Percentiles rank a stretch among this genome's conserved stretches.
Conservation (phyloP, 2,797 vertebrate species). For the Urophycis tenuis region DNA sequence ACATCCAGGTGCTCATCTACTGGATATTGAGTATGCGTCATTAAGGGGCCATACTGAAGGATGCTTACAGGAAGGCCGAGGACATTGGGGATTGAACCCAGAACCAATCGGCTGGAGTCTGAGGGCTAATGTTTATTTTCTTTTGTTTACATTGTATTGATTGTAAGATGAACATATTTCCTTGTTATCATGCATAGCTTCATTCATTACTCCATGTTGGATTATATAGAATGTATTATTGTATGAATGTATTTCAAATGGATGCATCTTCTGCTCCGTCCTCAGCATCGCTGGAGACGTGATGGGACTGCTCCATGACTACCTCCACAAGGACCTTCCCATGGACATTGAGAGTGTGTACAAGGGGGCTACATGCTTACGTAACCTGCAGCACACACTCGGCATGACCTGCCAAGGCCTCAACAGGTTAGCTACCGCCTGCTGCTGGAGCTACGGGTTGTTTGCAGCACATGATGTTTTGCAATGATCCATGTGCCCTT, state of each 20-base stretch:
- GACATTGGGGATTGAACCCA: background rate
- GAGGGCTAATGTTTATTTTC: background rate
- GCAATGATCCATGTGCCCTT: background rate
- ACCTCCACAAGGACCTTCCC: slow-evolving; percentile 70
- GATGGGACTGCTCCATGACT: slow-evolving; percentile 67
- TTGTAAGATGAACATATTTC: no score
- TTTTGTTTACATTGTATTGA: background rate
- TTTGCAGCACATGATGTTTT: background rate
- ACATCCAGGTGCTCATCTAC: slow-evolving; percentile 55
- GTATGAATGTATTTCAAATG: background rate
- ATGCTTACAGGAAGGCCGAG: background rate
- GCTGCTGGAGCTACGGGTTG: background rate
- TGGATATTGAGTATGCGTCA: no score
- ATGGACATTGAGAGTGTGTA: slow-evolving; percentile 73
- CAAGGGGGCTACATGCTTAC: slow-evolving; percentile 65
- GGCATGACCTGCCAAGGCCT: slow-evolving; percentile 66
- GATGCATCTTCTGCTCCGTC: background rate
- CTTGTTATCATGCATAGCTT: background rate
- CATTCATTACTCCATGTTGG: background rate
- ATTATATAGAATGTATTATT: background rate
- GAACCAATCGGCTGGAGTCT: no score
- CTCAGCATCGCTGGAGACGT: slow-evolving; percentile 62
- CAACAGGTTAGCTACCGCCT: slow-evolving; percentile 60
- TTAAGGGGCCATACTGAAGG: background rate
- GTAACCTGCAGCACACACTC: slow-evolving; percentile 66